phyloP scores from a whole-genome alignment of 1,140 invertebrate genomes.

The Drosophila pseudoobscura region DNA sequence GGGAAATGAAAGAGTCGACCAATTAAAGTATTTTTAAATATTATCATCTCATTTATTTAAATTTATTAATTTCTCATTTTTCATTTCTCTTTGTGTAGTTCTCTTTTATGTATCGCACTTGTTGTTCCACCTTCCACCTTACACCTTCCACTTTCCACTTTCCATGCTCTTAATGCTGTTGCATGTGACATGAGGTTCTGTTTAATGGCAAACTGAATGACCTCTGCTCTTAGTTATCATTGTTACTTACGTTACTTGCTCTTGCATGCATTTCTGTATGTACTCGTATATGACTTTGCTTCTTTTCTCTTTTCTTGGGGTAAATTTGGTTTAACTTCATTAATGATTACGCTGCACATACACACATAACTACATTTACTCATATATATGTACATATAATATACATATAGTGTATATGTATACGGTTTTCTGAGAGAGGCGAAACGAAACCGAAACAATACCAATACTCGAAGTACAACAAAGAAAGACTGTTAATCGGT shows the following conservation, averaged over 20 bases:
- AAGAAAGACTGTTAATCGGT: no score
- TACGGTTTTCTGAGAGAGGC: conserved; percentile 40
- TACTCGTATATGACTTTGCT: conserved; percentile 7
- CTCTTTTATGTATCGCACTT: conserved; percentile 20
- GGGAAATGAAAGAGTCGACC: not conserved
- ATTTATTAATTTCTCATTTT: conserved; percentile 47
- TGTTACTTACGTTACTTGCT: conserved; percentile 36
- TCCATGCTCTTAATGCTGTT: conserved; percentile 5
- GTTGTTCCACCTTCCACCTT: not conserved
- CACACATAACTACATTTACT: conserved; percentile 50
- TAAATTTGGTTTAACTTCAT: conserved; percentile 19
- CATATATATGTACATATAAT: conserved; percentile 44
- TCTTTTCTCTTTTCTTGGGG: not conserved
- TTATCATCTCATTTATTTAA: conserved; percentile 53
- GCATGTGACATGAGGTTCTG: conserved; percentile 21
- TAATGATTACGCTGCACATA: conserved; percentile 52
- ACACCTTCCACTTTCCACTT: no score
- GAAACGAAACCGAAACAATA: conserved; percentile 24
- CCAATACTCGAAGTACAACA: conserved; percentile 1
- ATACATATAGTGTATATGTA: conserved; percentile 44
- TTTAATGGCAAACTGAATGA: conserved; percentile 37
- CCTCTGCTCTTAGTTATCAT: conserved; percentile 38
- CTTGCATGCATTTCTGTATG: conserved; percentile 33
- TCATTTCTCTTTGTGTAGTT: conserved; percentile 33
- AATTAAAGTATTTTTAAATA: conserved; percentile 35